Base-by-base conservation (phyloP, 2,113 vertebrate genomes). In the Cebidichthys violaceus region DNA sequence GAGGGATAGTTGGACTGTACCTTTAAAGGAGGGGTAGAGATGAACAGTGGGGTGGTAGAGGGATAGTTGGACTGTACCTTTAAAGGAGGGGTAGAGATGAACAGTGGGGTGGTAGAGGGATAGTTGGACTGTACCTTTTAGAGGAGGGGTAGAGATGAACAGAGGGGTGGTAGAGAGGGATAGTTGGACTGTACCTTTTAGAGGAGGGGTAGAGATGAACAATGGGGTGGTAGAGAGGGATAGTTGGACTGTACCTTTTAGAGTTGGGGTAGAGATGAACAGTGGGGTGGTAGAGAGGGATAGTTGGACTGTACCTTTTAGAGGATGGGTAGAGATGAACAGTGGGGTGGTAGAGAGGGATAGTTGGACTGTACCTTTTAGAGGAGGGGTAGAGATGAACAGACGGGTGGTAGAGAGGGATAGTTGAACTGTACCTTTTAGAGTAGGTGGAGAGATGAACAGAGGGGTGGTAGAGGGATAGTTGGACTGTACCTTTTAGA, bases 1-100 rank as follows among this genome's bases (percentile, higher is more conserved):
- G 54, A 55, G 60, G 39, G n/a, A 11, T 6, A 35, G n/a, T 20
- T 45, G 17, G 43, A 66, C 9, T 31, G 20, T 90, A 99, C 98
- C 98, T 94, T 99, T 99, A 66, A 97, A 94, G 0, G 97, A 96
- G 45, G 98, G 97, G 72, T 98, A 99, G 18, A 99, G 95, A 31
- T 60, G 57, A 60, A 60, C 14, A 31, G 57, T 8, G 57, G 14
- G 18, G 4, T 60, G 57, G 54, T 10, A 24, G 54, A 55, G 60
- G 39, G n/a, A 11, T 6, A 35, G n/a, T 20, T 45, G 17, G 43
- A 66, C 9, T 31, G 20, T 90, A 99, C 98, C 98, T 94, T 99
- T 99, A 66, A 97, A 94, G 0, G 97, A 96, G 45, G 98, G 97
- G 72, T 98, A 99, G 18, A 99, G 95, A 31, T 60, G 57, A 60